phyloP scores from a whole-genome alignment of 1,140 invertebrate species.

The Chymomyza costata region DNA sequence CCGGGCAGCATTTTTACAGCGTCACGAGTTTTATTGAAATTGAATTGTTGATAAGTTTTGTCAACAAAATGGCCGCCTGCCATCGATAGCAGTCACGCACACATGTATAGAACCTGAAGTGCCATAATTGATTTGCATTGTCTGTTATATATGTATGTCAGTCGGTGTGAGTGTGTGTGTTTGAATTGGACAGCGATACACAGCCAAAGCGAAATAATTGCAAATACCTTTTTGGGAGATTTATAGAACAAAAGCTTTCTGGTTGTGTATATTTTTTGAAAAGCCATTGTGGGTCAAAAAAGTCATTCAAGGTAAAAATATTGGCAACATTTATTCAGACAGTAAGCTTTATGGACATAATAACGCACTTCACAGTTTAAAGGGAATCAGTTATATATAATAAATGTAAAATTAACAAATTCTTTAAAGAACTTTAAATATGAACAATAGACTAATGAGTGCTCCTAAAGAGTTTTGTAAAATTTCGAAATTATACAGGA shows the following conservation, averaged over 20 bases:
- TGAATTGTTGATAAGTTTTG: conserved; percentile 73
- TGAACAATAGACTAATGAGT: too few species aligned
- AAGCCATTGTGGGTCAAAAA: too few species aligned
- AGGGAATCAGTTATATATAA: too few species aligned
- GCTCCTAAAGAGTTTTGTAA: too few species aligned
- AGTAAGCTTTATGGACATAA: too few species aligned
- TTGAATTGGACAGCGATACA: background rate
- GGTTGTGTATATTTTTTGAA: too few species aligned
- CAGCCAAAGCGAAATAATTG: conserved; percentile 1
- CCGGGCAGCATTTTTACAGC: conserved; percentile 22
- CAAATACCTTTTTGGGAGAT: background rate
- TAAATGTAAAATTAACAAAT: background rate
- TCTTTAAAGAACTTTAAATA: background rate
- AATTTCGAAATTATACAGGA: too few species aligned
- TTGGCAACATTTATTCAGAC: too few species aligned
- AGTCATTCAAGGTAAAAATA: too few species aligned
- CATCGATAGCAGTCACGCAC: conserved; percentile 17
- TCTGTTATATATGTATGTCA: background rate
- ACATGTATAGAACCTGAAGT: conserved; percentile 3
- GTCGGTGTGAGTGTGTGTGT: background rate
- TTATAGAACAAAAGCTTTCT: background rate
- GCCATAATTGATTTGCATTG: conserved; percentile 54
- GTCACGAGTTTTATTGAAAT: conserved; percentile 64
- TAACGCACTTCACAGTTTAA: too few species aligned
- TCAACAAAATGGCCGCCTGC: conserved; percentile 55